These are phyloP conservation scores for Hycleus cichorii DNA, from an alignment of 1,140 invertebrate genomes.

Conservation along the genomic window DNA sequence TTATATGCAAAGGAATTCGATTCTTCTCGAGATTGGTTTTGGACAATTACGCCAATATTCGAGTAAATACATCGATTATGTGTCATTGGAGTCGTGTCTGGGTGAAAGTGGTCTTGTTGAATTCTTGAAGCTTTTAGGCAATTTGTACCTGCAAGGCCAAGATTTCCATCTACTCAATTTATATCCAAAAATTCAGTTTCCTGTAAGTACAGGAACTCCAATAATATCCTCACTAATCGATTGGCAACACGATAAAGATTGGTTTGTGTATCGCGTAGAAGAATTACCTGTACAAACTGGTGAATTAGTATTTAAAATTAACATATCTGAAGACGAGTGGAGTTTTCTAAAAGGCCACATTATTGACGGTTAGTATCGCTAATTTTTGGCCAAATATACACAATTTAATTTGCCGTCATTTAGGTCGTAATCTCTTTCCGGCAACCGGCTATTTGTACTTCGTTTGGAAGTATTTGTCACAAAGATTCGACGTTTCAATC, in stretches of 20 bases:
- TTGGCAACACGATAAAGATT: conserved; percentile 54
- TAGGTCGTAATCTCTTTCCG: too few species aligned
- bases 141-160: conserved; percentile 46
- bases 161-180: conserved; percentile 45
- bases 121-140: not conserved
- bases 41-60: not conserved
- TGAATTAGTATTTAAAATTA: too few species aligned
- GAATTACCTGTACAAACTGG: too few species aligned
- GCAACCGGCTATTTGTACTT: too few species aligned
- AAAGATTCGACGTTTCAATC: too few species aligned
- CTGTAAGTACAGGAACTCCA: conserved; percentile 54
- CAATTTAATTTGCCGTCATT: too few species aligned
- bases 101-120: not conserved
- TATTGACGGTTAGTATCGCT: too few species aligned
- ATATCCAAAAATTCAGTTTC: conserved; percentile 45
- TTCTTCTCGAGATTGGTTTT: not conserved
- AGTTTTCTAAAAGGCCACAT: too few species aligned
- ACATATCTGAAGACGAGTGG: too few species aligned
- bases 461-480: too few species aligned
- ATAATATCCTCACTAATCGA: conserved; percentile 50
- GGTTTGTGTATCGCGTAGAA: conserved; percentile 14
- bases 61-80: not conserved
- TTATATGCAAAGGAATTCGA: too few species aligned
- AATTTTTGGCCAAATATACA: too few species aligned
- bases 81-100: not conserved